These are phyloP conservation scores for Stegodyphus dumicola DNA, from an alignment of 1,140 invertebrate genomes.

Conservation along the genomic window DNA sequence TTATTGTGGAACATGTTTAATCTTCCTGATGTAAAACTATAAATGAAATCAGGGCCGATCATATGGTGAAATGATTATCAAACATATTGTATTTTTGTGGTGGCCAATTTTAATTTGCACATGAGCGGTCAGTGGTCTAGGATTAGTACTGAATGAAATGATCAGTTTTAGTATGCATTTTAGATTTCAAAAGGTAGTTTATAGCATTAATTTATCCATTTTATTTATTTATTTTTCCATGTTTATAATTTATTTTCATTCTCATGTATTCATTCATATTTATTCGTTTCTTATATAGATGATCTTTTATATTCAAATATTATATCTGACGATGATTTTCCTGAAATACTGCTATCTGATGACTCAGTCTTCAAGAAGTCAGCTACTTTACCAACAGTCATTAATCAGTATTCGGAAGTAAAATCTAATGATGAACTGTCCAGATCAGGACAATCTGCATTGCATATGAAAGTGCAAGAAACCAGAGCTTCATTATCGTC, in stretches of 20 bases:
- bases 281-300: constrained; percentile 15
- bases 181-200: background rate
- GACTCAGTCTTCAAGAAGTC: constrained; percentile 49
- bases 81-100: too few relatives aligned
- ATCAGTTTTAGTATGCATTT: background rate
- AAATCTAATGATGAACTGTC: constrained; percentile 8
- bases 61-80: too few relatives aligned
- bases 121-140: too few relatives aligned
- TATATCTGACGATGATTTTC: constrained; percentile 56
- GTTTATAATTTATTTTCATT: too few relatives aligned
- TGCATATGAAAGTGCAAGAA: constrained; percentile 16
- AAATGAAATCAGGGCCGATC: too few relatives aligned
- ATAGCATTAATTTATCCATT: background rate
- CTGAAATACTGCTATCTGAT: constrained; percentile 53
- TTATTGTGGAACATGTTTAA: too few relatives aligned
- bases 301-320: constrained; percentile 47
- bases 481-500: constrained; percentile 43
- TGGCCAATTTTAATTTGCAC: too few relatives aligned
- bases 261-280: too few relatives aligned
- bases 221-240: background rate
- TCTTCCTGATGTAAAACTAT: too few relatives aligned
- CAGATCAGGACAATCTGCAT: constrained; percentile 3
- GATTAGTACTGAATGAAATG: too few relatives aligned
- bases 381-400: background rate
- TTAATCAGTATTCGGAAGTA: background rate